Evolutionary conservation across 2,113 vertebrate species (phyloP), one percentile per base, ranked within the genome.

Genomic region (Stomatorhinus ivindoensis): DNA sequence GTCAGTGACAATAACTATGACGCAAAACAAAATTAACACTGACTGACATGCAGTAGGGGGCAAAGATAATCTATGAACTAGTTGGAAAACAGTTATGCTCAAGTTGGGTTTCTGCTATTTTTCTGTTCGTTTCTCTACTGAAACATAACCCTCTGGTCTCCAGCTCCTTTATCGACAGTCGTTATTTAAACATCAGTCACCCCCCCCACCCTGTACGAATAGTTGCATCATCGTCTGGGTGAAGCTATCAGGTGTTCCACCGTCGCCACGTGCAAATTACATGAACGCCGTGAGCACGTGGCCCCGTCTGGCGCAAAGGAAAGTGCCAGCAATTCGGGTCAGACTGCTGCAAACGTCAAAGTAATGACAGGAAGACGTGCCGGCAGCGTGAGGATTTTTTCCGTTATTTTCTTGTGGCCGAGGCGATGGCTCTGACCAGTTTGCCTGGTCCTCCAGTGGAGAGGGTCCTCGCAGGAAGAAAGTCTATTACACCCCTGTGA

Each of bases 401-500:
- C n/a, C 15, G n/a, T 47, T 84, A 84, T 84, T 84, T 84, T 46
- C 21, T 9, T 3, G 42, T 2, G n/a, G 19, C 42, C 0, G 27
- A 87, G 11, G 50, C 47, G 10, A 53, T 21, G 31, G 27, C 5
- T 51, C 86, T 46, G 53, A 58, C 48, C 87, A 0, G 39, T 53
- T 24, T 42, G 27, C 27, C 35, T 7, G 15, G 51, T 35, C 46
- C 87, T 58, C 55, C 27, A 87, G 6, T 65, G 47, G 39, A 87
- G 55, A 87, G 87, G 87, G 48, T 61, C 55, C 35, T 58, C 50
- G 39, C 85, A 86, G 35, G 55, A n/a, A 19, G 87, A 87, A 87
- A 87, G 31, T 87, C 87, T 42, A 87, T 87, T 87, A 87, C 55
- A 42, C 87, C 84, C 53, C 87, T 19, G 55, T 87, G 87, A 87